A percentile compares a stretch with the other conserved stretches of the same genome.
phyloP scores from a whole-genome alignment of 2,888 invertebrate genomes.

The Isotomurus palustris region DNA sequence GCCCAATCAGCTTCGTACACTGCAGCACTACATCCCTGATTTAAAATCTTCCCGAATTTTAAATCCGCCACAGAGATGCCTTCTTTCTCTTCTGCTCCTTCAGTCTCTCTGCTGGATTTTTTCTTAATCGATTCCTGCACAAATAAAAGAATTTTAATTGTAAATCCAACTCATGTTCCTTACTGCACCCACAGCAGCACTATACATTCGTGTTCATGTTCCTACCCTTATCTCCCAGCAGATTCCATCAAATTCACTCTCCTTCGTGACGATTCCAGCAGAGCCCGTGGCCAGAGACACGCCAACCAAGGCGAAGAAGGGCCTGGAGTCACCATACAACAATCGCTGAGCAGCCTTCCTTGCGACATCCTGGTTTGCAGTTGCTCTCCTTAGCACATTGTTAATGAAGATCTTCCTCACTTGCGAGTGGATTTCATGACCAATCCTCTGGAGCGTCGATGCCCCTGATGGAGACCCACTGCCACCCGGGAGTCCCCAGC shows the following conservation, averaged over 20 bases:
- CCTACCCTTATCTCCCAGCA: slow-evolving; percentile 70
- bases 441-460: slow-evolving; percentile 36
- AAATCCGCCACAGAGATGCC: slow-evolving; percentile 55
- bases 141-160: background rate
- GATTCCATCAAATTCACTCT: slow-evolving; percentile 71
- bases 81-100: slow-evolving; percentile 12
- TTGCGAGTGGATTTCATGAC: slow-evolving; percentile 29
- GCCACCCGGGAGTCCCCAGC: background rate
- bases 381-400: slow-evolving; percentile 65
- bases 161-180: too few relatives aligned
- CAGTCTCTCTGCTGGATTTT: slow-evolving; percentile 10
- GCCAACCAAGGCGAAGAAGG: slow-evolving; percentile 69
- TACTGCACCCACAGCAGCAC: too few relatives aligned
- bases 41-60: slow-evolving; percentile 65
- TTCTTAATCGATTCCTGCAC: slow-evolving; percentile 28
- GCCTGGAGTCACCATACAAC: slow-evolving; percentile 65
- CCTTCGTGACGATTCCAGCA: slow-evolving; percentile 64
- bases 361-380: slow-evolving; percentile 61
- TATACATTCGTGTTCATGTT: slow-evolving; percentile 12
- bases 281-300: slow-evolving; percentile 64
- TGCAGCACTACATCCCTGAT: slow-evolving; percentile 75
- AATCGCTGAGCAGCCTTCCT: slow-evolving; percentile 61
- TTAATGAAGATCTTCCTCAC: slow-evolving; percentile 58
- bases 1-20: slow-evolving; percentile 66
- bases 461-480: background rate